phyloP scores from a whole-genome alignment of 2,113 vertebrate genomes.

The Fulica atra region DNA sequence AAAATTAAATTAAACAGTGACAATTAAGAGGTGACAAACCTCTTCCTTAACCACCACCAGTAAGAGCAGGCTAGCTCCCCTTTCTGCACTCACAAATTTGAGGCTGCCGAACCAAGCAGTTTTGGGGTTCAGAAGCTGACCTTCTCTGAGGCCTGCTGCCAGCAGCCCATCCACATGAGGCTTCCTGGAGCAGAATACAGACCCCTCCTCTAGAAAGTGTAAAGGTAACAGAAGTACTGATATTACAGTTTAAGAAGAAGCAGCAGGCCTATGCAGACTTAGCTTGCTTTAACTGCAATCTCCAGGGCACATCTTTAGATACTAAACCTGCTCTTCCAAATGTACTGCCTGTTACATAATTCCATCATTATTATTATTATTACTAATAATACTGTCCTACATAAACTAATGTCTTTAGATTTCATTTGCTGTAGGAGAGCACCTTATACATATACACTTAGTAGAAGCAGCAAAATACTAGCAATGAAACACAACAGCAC shows the following conservation, averaged over 20 bases:
- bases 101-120: not conserved
- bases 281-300: not conserved
- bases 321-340: not conserved
- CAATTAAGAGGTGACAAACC: not conserved
- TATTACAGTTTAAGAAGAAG: not conserved
- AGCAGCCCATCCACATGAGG: not conserved
- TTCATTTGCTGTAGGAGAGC: not conserved
- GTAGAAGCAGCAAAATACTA: not conserved
- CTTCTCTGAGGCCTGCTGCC: not conserved
- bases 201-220: not conserved
- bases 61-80: not conserved
- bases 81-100: not conserved
- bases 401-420: not conserved
- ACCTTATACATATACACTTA: not conserved
- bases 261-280: not conserved
- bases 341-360: not conserved
- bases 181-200: not conserved
- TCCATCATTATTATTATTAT: not conserved
- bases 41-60: not conserved
- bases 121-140: not conserved
- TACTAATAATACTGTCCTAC: not conserved
- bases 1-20: not conserved
- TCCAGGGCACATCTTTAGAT: not conserved
- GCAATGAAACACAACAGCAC: slow-evolving; percentile 69
- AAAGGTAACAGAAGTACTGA: not conserved